Percentiles rank a stretch among this genome's conserved stretches.
Conservation (phyloP, 2,113 vertebrate species). For the Ginglymostoma cirratum region DNA sequence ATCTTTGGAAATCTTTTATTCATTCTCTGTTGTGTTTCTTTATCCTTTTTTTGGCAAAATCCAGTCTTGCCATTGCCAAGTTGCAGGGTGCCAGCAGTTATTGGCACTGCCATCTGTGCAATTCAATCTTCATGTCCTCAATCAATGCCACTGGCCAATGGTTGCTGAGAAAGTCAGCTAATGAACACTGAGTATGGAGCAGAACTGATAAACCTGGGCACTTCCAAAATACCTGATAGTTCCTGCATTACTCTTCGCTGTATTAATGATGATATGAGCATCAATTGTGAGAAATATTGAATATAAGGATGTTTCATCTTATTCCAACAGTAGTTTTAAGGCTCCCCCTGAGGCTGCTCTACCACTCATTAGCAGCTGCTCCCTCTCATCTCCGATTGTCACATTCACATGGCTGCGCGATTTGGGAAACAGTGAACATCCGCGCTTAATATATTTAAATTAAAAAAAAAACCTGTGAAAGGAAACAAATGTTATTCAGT, state of each 20-base stretch:
- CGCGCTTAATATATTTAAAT: constrained; percentile 21
- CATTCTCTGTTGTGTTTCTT: background rate
- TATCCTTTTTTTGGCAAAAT: background rate
- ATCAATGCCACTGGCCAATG: background rate
- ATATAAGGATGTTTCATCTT: background rate
- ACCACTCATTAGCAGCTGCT: background rate
- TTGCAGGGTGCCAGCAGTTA: background rate
- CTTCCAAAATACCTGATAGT: background rate
- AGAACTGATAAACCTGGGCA: background rate
- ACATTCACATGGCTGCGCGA: background rate
- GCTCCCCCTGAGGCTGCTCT: background rate
- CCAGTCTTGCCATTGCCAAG: background rate
- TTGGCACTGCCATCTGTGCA: background rate
- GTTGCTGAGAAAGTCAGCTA: background rate
- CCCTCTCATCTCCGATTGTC: background rate
- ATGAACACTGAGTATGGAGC: background rate
- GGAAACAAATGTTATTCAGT: constrained; percentile 19
- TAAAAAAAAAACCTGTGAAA: background rate
- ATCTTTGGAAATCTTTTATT: background rate
- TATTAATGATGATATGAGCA: background rate
- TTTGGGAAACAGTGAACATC: background rate
- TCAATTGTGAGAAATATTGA: background rate
- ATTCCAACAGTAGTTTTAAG: background rate
- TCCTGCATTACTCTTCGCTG: no score
- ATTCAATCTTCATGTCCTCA: background rate